Conservation (phyloP, 2,797 vertebrate species). For the Clamator glandarius region DNA sequence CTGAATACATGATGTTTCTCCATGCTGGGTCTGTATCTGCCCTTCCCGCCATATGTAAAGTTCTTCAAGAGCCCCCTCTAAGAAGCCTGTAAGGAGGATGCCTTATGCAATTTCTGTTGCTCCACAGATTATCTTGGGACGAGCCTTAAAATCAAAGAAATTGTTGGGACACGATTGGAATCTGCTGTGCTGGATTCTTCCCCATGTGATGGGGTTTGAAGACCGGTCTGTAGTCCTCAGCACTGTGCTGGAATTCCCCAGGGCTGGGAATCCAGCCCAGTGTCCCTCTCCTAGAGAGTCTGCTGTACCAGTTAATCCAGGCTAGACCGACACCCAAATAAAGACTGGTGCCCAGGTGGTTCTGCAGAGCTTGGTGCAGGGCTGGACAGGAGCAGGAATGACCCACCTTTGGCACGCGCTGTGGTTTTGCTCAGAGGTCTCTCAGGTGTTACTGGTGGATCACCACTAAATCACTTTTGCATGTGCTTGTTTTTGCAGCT, state of each 20-base stretch:
- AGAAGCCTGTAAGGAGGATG: not conserved
- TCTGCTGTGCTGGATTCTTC: not conserved
- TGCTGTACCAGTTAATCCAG: not conserved
- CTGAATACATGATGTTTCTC: not conserved
- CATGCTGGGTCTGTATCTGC: not conserved
- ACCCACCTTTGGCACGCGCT: not conserved
- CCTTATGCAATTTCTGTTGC: not conserved
- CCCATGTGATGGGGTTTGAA: not conserved
- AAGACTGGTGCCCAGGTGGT: not conserved
- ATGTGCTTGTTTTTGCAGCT: constrained; percentile 77
- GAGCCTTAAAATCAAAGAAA: not conserved
- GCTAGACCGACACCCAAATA: not conserved
- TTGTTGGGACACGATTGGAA: not conserved
- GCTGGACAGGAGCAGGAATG: not conserved
- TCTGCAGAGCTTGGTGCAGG: not conserved
- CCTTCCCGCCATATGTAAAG: not conserved
- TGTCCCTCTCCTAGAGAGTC: not conserved
- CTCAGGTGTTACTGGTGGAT: not conserved
- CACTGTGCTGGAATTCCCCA: not conserved
- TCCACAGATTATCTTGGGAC: not conserved
- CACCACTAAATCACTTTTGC: not conserved
- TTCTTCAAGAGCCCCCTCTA: not conserved
- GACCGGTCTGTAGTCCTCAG: not conserved
- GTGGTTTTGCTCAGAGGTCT: not conserved
- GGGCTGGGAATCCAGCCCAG: not conserved